phyloP scores from a whole-genome alignment of 2,113 vertebrate species.

The Myrmecobius fasciatus region DNA sequence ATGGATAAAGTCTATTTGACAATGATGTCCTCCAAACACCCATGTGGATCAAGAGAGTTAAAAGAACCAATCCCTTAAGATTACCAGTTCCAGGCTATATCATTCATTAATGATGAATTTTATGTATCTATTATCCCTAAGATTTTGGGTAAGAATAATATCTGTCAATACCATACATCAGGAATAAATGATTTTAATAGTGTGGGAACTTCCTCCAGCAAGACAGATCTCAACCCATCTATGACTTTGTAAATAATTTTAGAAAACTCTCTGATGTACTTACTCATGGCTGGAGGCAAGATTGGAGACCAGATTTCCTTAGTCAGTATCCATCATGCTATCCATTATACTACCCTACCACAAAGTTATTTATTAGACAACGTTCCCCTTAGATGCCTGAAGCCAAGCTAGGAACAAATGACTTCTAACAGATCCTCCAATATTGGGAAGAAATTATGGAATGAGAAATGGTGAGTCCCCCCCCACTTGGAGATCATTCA shows the following conservation, averaged over 20 bases:
- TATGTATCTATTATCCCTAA: not conserved
- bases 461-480: not conserved
- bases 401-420: not conserved
- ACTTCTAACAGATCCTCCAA: not conserved
- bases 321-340: not conserved
- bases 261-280: not conserved
- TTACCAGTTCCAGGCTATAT: not conserved
- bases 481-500: not conserved
- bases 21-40: not conserved
- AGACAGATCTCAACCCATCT: not conserved
- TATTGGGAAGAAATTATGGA: not conserved
- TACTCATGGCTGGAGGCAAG: not conserved
- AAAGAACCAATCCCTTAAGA: not conserved
- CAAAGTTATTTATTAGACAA: not conserved
- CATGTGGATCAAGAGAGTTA: not conserved
- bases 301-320: not conserved
- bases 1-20: not conserved
- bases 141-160: not conserved
- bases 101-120: not conserved
- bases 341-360: not conserved
- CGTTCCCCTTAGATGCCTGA: not conserved
- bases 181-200: not conserved
- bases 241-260: not conserved
- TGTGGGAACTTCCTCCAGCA: not conserved
- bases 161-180: not conserved